Conservation (phyloP, 2,113 vertebrate genomes). For the Natator depressus region DNA sequence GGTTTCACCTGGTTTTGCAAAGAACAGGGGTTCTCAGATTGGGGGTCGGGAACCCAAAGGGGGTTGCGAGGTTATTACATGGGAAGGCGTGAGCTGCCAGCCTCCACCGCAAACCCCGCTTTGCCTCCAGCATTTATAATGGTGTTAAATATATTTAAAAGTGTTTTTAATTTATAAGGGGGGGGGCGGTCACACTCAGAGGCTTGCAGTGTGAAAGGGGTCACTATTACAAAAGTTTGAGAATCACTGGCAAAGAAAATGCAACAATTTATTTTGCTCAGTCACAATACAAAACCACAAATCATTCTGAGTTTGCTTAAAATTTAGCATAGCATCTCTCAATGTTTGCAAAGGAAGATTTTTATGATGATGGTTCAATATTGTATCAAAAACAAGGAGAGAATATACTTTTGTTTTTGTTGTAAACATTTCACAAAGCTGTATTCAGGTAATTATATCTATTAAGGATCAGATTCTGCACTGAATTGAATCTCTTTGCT, state of each 20-base stretch:
- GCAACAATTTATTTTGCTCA: background rate
- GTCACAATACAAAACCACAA: background rate
- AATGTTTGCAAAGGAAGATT: background rate
- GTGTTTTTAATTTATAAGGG: too few species aligned
- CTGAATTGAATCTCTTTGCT: background rate
- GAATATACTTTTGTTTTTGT: background rate
- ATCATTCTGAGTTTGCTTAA: constrained; percentile 1
- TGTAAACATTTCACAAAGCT: background rate
- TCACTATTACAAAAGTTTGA: too few species aligned
- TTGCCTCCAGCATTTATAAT: too few species aligned
- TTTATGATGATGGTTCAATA: background rate
- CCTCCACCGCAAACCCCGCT: too few species aligned
- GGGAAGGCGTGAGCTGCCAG: too few species aligned
- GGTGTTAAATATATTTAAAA: too few species aligned
- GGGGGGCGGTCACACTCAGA: too few species aligned
- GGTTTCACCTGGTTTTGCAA: background rate
- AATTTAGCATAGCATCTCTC: background rate
- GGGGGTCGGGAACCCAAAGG: too few species aligned
- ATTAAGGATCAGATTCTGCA: background rate
- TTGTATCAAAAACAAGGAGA: background rate
- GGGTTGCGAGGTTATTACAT: too few species aligned
- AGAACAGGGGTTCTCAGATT: background rate
- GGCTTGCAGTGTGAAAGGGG: too few species aligned
- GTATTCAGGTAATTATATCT: background rate
- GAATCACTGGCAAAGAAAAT: background rate